phyloP scores from a whole-genome alignment of 2,113 vertebrate genomes.

The Coreoperca whiteheadi region DNA sequence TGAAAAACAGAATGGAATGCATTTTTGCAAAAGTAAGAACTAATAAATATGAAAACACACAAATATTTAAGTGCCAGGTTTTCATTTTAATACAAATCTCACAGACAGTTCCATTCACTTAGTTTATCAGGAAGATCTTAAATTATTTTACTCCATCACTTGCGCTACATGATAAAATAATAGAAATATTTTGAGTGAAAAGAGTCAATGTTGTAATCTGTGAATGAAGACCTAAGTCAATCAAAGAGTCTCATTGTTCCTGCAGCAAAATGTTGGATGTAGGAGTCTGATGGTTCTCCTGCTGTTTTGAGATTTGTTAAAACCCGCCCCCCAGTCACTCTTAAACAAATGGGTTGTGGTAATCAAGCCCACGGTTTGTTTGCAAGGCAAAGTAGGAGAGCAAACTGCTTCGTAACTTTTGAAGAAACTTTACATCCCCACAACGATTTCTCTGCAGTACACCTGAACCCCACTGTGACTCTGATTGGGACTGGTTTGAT shows the following conservation, averaged over 20 bases:
- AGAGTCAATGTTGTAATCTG: not conserved
- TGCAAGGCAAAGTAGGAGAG: constrained; percentile 70
- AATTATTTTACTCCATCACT: not conserved
- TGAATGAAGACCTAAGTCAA: not conserved
- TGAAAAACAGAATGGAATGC: constrained; percentile 20
- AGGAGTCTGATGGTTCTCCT: constrained; percentile 3
- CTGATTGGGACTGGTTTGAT: constrained; percentile 53
- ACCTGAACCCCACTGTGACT: constrained; percentile 41
- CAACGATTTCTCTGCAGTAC: constrained; percentile 41
- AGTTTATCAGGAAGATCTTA: not conserved
- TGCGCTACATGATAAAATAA: not conserved
- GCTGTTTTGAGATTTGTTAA: constrained; percentile 37
- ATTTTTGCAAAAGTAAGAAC: too few relatives aligned
- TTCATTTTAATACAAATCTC: not conserved
- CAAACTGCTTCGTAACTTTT: constrained; percentile 27
- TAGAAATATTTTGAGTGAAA: not conserved
- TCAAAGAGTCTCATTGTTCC: not conserved
- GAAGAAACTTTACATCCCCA: constrained; percentile 37
- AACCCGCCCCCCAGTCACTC: constrained; percentile 19
- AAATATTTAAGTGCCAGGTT: not conserved
- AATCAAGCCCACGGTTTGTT: constrained; percentile 58
- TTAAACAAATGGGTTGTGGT: constrained; percentile 61
- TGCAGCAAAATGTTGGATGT: not conserved
- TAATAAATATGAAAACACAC: not conserved
- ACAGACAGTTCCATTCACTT: not conserved